Conservation (phyloP, 2,113 vertebrate genomes). For the Prinia subflava region DNA sequence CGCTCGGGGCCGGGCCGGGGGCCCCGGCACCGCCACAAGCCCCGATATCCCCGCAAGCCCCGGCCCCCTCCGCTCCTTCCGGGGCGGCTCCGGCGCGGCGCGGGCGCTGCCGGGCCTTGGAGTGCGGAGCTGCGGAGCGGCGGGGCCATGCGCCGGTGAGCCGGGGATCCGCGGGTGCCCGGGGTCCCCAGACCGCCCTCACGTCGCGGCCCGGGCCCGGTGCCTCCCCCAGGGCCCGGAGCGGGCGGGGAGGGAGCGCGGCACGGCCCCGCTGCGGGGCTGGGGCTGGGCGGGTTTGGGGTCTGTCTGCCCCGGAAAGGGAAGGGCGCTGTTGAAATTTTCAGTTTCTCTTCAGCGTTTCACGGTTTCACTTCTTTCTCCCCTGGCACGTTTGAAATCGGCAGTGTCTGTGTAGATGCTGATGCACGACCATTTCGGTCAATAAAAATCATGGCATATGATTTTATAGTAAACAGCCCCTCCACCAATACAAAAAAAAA, state of each 20-base stretch:
- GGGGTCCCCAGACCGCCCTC: background rate
- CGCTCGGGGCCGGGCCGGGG: background rate
- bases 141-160: background rate
- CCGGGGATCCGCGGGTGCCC: background rate
- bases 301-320: background rate
- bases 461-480: background rate
- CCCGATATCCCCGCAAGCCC: too few relatives aligned
- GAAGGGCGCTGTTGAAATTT: background rate
- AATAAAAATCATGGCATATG: accelerated
- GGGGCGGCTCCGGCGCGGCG: background rate
- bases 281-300: accelerated
- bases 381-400: accelerated
- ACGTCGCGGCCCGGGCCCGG: background rate
- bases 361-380: background rate
- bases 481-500: background rate
- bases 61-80: background rate
- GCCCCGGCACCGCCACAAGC: background rate
- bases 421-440: too few relatives aligned
- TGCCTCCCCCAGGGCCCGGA: background rate
- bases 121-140: background rate
- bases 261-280: background rate
- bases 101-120: background rate
- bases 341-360: background rate
- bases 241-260: background rate
- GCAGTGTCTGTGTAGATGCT: too few relatives aligned